Percentiles rank a stretch among this genome's conserved stretches.
phyloP scores from a whole-genome alignment of 2,797 vertebrate genomes.

The Chloroceryle amazona region DNA sequence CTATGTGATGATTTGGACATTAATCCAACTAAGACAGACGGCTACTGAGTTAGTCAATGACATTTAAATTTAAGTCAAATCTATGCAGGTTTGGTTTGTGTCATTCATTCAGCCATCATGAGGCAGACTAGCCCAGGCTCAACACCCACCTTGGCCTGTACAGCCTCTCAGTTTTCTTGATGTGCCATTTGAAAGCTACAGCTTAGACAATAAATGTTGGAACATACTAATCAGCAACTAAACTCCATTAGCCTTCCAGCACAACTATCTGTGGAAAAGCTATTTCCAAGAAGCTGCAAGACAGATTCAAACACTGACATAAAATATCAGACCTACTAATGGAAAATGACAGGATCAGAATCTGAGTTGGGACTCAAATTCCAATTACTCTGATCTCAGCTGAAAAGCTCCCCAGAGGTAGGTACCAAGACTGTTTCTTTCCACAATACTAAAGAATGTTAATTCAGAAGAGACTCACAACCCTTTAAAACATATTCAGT shows the following conservation, averaged over 20 bases:
- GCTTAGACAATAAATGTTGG: neutral
- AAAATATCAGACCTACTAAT: neutral
- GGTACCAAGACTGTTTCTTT: neutral
- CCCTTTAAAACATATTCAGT: neutral
- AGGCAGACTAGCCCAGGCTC: neutral
- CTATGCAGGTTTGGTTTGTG: neutral
- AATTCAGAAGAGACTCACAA: neutral
- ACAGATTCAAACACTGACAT: neutral
- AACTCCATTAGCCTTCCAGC: conserved; percentile 41
- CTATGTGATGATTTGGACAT: neutral
- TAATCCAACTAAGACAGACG: neutral
- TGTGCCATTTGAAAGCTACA: neutral
- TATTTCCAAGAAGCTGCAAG: neutral
- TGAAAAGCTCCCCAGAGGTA: neutral
- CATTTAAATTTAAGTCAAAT: neutral
- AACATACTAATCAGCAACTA: conserved; percentile 8
- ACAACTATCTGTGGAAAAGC: conserved; percentile 19
- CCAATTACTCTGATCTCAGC: neutral
- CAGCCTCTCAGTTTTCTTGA: neutral
- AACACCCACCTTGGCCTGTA: neutral
- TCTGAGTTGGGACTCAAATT: neutral
- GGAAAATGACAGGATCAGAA: neutral
- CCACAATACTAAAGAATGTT: neutral
- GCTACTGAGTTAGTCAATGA: neutral
- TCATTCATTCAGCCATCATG: neutral